Evolutionary conservation across 2,113 vertebrate species (phyloP).

Genomic region (Rhynchopsitta pachyrhyncha): DNA sequence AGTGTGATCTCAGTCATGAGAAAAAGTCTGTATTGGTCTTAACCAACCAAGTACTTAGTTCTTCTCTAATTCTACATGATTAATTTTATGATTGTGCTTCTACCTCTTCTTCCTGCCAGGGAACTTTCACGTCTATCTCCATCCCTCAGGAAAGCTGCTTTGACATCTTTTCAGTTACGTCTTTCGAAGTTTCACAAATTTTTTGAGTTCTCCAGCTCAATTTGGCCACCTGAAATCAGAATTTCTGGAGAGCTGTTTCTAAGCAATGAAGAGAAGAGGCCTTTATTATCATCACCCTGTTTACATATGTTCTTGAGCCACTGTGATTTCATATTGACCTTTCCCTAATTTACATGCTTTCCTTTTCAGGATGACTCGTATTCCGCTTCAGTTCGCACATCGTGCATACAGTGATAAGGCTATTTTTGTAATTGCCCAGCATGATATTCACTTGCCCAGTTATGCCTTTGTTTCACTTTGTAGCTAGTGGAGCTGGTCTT

Average conservation of each 20-base stretch:
- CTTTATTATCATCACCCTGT: background rate
- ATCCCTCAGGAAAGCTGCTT: background rate
- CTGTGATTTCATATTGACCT: background rate
- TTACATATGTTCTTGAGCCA: background rate
- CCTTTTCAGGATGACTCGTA: background rate
- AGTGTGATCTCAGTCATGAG: background rate
- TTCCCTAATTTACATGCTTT: background rate
- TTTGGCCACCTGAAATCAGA: background rate
- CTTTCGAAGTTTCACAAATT: background rate
- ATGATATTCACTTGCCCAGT: background rate
- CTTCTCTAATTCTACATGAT: background rate
- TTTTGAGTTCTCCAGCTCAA: background rate
- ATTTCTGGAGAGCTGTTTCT: background rate
- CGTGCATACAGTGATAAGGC: accelerated
- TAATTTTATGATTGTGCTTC: background rate
- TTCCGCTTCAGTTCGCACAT: background rate
- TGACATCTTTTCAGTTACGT: background rate
- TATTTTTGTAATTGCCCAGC: background rate
- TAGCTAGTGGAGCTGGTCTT: background rate
- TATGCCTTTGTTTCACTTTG: background rate
- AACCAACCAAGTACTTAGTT: background rate
- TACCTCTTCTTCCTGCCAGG: background rate
- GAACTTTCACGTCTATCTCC: background rate
- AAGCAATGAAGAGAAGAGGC: background rate
- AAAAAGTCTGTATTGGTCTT: background rate